These are phyloP conservation scores for Geophilus truncorum DNA, from an alignment of 2,888 invertebrate species.

Conservation along the genomic window DNA sequence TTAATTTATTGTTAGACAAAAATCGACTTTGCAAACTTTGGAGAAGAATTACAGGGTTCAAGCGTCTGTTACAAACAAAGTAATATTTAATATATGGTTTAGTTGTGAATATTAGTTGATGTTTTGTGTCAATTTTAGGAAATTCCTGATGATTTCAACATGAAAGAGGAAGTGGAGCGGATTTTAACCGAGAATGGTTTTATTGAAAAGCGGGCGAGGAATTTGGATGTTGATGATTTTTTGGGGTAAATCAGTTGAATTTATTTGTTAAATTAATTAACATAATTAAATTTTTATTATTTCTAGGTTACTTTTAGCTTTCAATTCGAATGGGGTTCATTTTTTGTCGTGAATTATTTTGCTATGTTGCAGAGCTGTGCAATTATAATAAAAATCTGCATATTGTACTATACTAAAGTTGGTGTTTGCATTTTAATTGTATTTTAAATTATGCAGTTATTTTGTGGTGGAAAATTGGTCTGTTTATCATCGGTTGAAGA, in stretches of 20 bases:
- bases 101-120: background rate
- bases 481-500: too few species aligned
- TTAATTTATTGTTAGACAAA: slow-evolving; percentile 66
- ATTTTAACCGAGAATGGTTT: slow-evolving; percentile 65
- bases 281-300: background rate
- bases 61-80: slow-evolving; percentile 78
- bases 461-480: too few species aligned
- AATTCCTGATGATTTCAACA: slow-evolving; percentile 69
- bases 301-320: background rate
- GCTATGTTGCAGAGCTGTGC: too few species aligned
- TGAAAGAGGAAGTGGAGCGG: slow-evolving; percentile 71
- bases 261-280: background rate
- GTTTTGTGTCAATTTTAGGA: slow-evolving; percentile 54
- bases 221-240: slow-evolving; percentile 96
- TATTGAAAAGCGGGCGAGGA: slow-evolving; percentile 75
- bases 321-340: background rate
- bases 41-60: slow-evolving; percentile 87
- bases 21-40: slow-evolving; percentile 72
- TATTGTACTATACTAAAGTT: too few species aligned
- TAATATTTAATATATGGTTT: slow-evolving; percentile 45
- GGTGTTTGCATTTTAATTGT: too few species aligned
- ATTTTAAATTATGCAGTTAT: too few species aligned
- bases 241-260: slow-evolving; percentile 35
- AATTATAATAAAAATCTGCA: background rate
- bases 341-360: background rate